phyloP scores from a whole-genome alignment of 2,113 vertebrate genomes.

The Paedocypris sp. region DNA sequence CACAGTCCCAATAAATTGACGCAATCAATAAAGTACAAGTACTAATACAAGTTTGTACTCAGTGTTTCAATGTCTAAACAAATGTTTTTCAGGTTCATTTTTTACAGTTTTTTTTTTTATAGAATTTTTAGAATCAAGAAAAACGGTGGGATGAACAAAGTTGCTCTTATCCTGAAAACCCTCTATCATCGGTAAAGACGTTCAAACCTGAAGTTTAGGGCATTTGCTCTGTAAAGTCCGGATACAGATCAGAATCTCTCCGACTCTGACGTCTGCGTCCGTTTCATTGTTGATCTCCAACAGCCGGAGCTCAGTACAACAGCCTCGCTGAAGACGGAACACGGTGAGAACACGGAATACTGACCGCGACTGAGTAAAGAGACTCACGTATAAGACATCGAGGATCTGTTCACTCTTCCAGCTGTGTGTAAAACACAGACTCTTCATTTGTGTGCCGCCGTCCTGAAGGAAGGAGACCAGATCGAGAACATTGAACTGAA shows the following conservation, averaged over 20 bases:
- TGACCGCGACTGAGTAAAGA: neutral
- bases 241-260: slow-evolving; percentile 59
- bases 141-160: too few relatives aligned
- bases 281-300: slow-evolving; percentile 68
- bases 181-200: too few relatives aligned
- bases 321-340: slow-evolving; percentile 48
- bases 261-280: slow-evolving; percentile 49
- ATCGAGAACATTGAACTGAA: slow-evolving; percentile 54
- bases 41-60: too few relatives aligned
- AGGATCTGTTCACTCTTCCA: slow-evolving; percentile 50
- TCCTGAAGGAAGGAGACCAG: slow-evolving; percentile 51
- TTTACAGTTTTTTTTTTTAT: too few relatives aligned
- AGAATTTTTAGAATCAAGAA: too few relatives aligned
- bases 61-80: too few relatives aligned
- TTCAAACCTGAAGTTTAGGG: slow-evolving; percentile 70
- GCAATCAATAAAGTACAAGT: too few relatives aligned
- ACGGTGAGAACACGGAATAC: fast-evolving
- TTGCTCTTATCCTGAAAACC: too few relatives aligned
- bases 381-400: slow-evolving; percentile 47
- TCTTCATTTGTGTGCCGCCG: slow-evolving; percentile 49
- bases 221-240: slow-evolving; percentile 70
- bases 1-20: too few relatives aligned
- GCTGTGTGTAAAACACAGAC: slow-evolving; percentile 54
- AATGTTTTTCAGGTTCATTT: too few relatives aligned
- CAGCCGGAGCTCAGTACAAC: slow-evolving; percentile 66